phyloP scores from a whole-genome alignment of 2,113 vertebrate genomes.

The Platysteira castanea region DNA sequence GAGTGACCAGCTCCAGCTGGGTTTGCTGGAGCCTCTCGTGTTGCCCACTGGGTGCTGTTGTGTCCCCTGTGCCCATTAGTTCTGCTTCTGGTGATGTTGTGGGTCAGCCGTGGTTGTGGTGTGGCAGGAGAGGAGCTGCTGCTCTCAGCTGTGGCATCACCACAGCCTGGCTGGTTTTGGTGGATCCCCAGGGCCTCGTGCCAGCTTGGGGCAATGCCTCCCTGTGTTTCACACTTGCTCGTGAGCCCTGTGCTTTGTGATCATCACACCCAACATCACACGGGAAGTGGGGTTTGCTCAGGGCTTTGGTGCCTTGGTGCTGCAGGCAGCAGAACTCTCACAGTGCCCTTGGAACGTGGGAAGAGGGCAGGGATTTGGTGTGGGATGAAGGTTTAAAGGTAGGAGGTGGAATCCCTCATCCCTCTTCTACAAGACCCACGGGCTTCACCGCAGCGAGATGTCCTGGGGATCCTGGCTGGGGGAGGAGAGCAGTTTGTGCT shows the following conservation, averaged over 20 bases:
- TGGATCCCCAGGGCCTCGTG: rapidly evolving
- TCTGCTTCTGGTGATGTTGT: rapidly evolving
- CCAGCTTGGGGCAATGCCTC: neutral
- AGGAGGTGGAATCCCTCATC: neutral
- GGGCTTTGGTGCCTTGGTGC: neutral
- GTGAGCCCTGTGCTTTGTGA: rapidly evolving
- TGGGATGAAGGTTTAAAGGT: neutral
- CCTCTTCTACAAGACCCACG: neutral
- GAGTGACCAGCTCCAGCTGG: neutral
- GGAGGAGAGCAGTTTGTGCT: neutral
- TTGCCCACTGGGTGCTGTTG: rapidly evolving
- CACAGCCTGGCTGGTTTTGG: neutral
- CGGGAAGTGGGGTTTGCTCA: neutral
- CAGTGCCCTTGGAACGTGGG: neutral
- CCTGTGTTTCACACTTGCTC: rapidly evolving
- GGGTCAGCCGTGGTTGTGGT: rapidly evolving
- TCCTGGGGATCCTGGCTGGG: neutral
- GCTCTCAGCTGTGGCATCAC: neutral
- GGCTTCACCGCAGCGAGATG: neutral
- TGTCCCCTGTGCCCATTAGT: rapidly evolving
- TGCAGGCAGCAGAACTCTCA: rapidly evolving
- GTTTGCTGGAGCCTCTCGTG: neutral
- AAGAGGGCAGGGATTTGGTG: neutral
- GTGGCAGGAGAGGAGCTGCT: neutral
- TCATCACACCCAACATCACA: rapidly evolving